A percentile compares a stretch with the other conserved stretches of the same genome.
These are phyloP conservation scores for Trachelus stipa DNA, from an alignment of 2,888 invertebrate genomes.

Conservation along the genomic window DNA sequence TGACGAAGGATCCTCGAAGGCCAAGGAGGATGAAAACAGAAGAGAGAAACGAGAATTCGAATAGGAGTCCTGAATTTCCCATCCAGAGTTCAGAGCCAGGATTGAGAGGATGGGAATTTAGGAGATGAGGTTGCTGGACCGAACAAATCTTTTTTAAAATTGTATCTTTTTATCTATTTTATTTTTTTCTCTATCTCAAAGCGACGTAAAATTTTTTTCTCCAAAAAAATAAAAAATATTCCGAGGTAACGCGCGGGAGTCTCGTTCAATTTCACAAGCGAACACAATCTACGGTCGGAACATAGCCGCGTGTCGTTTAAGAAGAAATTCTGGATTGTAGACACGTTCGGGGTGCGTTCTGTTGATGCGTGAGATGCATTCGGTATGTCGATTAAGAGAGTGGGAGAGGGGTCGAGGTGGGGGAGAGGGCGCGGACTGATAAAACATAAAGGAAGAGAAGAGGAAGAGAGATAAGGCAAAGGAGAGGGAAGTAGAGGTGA, in stretches of 20 bases:
- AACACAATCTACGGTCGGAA: neutral
- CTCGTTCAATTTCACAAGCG: neutral
- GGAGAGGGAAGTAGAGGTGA: constrained; percentile 9
- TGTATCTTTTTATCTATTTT: neutral
- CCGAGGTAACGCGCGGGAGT: neutral
- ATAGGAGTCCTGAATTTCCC: neutral
- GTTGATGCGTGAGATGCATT: neutral
- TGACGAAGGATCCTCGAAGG: neutral
- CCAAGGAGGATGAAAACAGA: neutral
- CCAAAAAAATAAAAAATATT: neutral
- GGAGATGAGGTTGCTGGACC: neutral
- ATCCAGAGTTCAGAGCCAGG: neutral
- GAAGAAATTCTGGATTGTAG: neutral
- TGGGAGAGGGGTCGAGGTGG: neutral
- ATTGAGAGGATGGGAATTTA: neutral
- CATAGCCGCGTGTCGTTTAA: neutral
- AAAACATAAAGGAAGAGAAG: neutral
- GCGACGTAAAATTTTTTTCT: neutral
- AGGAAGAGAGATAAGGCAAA: constrained; percentile 1
- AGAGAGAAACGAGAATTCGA: neutral
- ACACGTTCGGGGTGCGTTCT: neutral
- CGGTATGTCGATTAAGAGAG: constrained; percentile 15
- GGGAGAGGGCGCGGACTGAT: constrained; percentile 7
- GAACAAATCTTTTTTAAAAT: neutral
- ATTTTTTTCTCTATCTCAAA: neutral